phyloP scores from a whole-genome alignment of 2,113 vertebrate genomes.

The Eulemur macaco region DNA sequence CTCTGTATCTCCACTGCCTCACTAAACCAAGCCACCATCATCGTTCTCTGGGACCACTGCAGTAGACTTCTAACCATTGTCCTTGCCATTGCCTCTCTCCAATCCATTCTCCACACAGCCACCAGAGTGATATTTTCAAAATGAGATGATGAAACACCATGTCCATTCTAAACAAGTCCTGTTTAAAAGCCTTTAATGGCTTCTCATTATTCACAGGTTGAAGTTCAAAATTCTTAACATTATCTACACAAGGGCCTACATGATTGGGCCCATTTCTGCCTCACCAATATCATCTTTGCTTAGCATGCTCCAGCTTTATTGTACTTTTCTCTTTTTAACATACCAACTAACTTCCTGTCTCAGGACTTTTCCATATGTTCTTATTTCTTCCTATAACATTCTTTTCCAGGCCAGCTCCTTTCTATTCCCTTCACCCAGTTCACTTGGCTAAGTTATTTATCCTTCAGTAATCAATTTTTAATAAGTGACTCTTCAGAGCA shows the following conservation, averaged over 20 bases:
- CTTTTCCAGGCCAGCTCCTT: not conserved
- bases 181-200: not conserved
- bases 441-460: not conserved
- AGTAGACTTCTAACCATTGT: not conserved
- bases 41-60: not conserved
- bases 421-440: not conserved
- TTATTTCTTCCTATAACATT: not conserved
- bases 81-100: not conserved
- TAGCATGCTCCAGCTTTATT: not conserved
- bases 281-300: not conserved
- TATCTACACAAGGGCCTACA: not conserved
- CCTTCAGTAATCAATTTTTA: constrained; percentile 19
- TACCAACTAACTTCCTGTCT: not conserved
- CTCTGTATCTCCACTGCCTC: not conserved
- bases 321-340: constrained; percentile 14
- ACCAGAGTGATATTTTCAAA: constrained; percentile 26
- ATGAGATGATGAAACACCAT: not conserved
- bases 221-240: constrained; percentile 9
- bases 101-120: not conserved
- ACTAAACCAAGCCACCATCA: not conserved
- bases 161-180: not conserved
- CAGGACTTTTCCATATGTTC: not conserved
- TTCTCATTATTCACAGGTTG: not conserved
- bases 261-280: not conserved
- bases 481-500: constrained; percentile 1